Evolutionary conservation across 2,888 invertebrate genomes (phyloP).

Genomic region (Arge pagana): DNA sequence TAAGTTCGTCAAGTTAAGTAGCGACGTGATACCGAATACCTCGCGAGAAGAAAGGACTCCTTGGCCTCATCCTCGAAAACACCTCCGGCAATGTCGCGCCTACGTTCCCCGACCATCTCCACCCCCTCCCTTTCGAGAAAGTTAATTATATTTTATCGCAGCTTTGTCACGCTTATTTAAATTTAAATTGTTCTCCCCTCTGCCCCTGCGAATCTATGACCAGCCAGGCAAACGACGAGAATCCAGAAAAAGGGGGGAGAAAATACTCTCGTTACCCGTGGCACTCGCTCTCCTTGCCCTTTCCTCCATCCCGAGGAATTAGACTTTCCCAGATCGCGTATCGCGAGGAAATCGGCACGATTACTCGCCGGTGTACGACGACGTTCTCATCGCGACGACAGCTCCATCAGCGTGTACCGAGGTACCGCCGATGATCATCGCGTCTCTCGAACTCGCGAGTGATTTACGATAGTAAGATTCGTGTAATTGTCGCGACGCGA

Average conservation of each 20-base stretch:
- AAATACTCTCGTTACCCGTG: background rate
- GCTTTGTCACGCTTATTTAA: conserved; percentile 50
- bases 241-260: no score
- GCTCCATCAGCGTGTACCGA: no score
- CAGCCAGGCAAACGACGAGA: conserved; percentile 20
- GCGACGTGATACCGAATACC: conserved; percentile 42
- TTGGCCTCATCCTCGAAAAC: no score
- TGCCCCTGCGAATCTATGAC: conserved; percentile 30
- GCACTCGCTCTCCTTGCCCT: background rate
- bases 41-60: background rate
- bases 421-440: no score
- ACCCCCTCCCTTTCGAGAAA: conserved; percentile 29
- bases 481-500: no score
- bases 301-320: background rate
- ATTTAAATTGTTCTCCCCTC: conserved; percentile 46
- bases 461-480: no score
- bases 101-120: conserved; percentile 16
- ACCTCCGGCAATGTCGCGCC: conserved; percentile 21
- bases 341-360: background rate
- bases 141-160: conserved; percentile 54
- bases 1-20: conserved; percentile 51
- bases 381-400: no score
- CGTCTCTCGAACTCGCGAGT: no score
- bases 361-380: no score
- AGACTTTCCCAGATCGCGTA: conserved; percentile 24